Evolutionary conservation across 2,113 vertebrate species (phyloP).

Genomic region (Neomonachus schauinslandi): DNA sequence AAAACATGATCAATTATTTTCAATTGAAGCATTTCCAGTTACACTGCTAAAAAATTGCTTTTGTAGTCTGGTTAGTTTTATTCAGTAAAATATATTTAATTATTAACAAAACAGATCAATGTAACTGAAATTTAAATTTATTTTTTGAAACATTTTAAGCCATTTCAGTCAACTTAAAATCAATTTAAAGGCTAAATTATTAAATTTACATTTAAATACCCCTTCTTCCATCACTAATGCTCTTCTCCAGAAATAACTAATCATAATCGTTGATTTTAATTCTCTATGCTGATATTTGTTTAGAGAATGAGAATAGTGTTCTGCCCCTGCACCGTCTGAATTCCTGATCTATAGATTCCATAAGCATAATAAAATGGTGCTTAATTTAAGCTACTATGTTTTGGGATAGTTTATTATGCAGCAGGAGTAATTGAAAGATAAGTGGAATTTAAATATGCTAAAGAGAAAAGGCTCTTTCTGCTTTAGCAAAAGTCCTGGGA

Average conservation of each 20-base stretch:
- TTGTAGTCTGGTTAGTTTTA: not conserved
- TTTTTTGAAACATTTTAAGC: slow-evolving; percentile 39
- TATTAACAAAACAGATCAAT: slow-evolving; percentile 16
- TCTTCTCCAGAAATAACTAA: slow-evolving; percentile 15
- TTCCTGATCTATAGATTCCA: not conserved
- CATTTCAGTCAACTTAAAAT: not conserved
- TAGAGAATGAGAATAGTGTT: slow-evolving; percentile 14
- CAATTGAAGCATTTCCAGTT: slow-evolving; percentile 16
- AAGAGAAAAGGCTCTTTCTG: not conserved
- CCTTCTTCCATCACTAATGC: not conserved
- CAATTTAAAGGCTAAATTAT: slow-evolving; percentile 51
- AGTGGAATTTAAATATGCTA: not conserved
- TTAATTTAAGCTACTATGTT: not conserved
- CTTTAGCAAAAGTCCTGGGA: not conserved
- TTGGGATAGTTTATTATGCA: not conserved
- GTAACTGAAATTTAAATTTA: slow-evolving; percentile 43
- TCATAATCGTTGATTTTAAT: slow-evolving; percentile 24
- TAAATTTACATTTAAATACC: not conserved
- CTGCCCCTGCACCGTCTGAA: not conserved
- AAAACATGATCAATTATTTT: slow-evolving; percentile 46
- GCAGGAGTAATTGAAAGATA: not conserved
- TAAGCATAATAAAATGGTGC: not conserved
- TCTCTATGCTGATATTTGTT: not conserved
- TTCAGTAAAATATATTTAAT: slow-evolving; percentile 38
- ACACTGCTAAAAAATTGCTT: slow-evolving; percentile 20